Evolutionary conservation across 2,113 vertebrate genomes (phyloP).

Genomic region (Boulengeromyrus knoepffleri): DNA sequence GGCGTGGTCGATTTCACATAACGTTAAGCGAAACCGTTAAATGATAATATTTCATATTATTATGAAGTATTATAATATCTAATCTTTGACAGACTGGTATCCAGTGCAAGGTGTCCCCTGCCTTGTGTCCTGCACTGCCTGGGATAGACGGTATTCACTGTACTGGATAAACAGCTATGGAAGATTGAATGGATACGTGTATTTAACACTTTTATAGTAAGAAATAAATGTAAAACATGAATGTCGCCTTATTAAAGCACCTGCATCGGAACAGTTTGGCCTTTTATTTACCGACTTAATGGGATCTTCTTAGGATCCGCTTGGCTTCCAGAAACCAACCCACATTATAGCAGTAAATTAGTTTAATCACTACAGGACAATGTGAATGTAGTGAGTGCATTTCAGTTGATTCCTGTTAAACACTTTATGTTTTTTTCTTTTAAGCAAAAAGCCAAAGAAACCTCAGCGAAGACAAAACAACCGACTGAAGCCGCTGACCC

Average conservation of each 20-base stretch:
- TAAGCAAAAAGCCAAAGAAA: constrained; percentile 98
- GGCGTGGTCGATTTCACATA: neutral
- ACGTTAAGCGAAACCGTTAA: neutral
- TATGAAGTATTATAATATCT: neutral
- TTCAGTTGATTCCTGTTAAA: neutral
- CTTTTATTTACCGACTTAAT: neutral
- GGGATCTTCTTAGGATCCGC: neutral
- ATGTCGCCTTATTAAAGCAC: neutral
- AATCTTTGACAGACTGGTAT: neutral
- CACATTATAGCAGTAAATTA: neutral
- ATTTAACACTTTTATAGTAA: neutral
- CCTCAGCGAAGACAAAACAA: constrained; percentile 94
- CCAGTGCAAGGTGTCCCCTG: neutral
- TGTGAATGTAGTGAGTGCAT: neutral
- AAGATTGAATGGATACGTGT: neutral
- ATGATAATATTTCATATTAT: neutral
- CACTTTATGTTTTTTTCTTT: neutral
- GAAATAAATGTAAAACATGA: neutral
- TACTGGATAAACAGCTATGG: neutral
- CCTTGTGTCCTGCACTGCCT: neutral
- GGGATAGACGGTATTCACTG: neutral
- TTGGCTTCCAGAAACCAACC: neutral
- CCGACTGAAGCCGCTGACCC: constrained; percentile 91
- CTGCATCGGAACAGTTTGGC: no score
- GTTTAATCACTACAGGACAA: neutral